phyloP scores from a whole-genome alignment of 2,888 invertebrate species.

The Ennomos erosarius region DNA sequence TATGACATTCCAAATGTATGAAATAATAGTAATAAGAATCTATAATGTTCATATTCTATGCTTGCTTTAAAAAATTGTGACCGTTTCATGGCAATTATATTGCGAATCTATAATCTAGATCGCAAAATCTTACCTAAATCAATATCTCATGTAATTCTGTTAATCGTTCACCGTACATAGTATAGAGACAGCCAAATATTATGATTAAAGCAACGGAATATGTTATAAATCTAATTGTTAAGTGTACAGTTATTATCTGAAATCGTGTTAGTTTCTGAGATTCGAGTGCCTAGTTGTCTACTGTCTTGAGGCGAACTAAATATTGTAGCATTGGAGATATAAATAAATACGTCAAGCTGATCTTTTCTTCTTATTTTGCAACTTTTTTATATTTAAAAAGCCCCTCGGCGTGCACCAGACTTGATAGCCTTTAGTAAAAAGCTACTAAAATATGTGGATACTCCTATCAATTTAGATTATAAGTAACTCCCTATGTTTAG shows the following conservation, averaged over 20 bases:
- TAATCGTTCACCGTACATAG: background rate
- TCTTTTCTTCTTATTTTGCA: slow-evolving; percentile 9
- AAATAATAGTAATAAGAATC: too few relatives aligned
- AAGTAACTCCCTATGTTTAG: too few relatives aligned
- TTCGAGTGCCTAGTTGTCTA: slow-evolving; percentile 13
- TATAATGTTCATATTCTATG: background rate
- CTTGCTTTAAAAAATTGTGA: background rate
- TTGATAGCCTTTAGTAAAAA: too few relatives aligned
- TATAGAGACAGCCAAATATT: slow-evolving; percentile 13
- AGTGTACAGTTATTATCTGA: slow-evolving; percentile 11
- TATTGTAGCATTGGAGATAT: slow-evolving; percentile 29
- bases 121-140: background rate
- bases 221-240: slow-evolving; percentile 17
- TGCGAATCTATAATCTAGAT: background rate
- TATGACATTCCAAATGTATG: too few relatives aligned
- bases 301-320: slow-evolving; percentile 16
- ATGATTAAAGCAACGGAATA: slow-evolving; percentile 2
- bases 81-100: background rate
- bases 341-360: slow-evolving; percentile 24
- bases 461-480: too few relatives aligned
- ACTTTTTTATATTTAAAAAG: too few relatives aligned
- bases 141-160: background rate
- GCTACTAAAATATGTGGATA: too few relatives aligned
- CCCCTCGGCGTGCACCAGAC: too few relatives aligned
- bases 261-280: slow-evolving; percentile 19